These are phyloP conservation scores for Drosophila cardini DNA, from an alignment of 1,140 invertebrate species.

Conservation along the genomic window DNA sequence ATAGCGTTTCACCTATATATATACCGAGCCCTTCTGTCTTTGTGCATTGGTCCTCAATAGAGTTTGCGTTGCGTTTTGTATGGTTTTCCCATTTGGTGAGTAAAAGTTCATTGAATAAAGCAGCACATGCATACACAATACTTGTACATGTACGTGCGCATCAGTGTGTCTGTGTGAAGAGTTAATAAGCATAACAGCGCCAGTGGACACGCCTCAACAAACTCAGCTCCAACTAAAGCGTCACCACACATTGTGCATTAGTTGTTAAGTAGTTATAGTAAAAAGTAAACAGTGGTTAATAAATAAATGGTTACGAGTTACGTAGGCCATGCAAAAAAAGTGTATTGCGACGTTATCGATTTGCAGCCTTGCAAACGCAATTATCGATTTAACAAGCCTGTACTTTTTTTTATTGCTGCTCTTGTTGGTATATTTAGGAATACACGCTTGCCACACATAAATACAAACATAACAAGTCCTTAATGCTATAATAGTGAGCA, in stretches of 20 bases:
- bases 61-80: slow-evolving; percentile 64
- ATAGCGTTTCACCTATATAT: slow-evolving; percentile 57
- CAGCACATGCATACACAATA: slow-evolving; percentile 20
- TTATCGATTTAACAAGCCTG: slow-evolving; percentile 44
- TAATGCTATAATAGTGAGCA: slow-evolving; percentile 42
- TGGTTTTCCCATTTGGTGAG: slow-evolving; percentile 66
- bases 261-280: not conserved
- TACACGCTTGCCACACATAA: slow-evolving; percentile 33
- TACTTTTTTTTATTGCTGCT: slow-evolving; percentile 10
- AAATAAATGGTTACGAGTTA: slow-evolving; percentile 17
- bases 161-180: not conserved
- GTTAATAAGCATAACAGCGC: slow-evolving; percentile 28
- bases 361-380: not conserved
- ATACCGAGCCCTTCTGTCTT: slow-evolving; percentile 61
- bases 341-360: slow-evolving; percentile 29
- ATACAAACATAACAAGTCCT: slow-evolving; percentile 43
- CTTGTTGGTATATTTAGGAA: slow-evolving; percentile 41
- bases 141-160: slow-evolving; percentile 27
- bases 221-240: slow-evolving; percentile 11
- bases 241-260: slow-evolving; percentile 19
- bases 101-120: slow-evolving; percentile 74
- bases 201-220: slow-evolving; percentile 15
- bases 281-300: slow-evolving; percentile 4
- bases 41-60: slow-evolving; percentile 72
- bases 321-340: slow-evolving; percentile 34